These are phyloP conservation scores for Gouania willdenowi DNA, from an alignment of 2,797 vertebrate species.

Conservation along the genomic window DNA sequence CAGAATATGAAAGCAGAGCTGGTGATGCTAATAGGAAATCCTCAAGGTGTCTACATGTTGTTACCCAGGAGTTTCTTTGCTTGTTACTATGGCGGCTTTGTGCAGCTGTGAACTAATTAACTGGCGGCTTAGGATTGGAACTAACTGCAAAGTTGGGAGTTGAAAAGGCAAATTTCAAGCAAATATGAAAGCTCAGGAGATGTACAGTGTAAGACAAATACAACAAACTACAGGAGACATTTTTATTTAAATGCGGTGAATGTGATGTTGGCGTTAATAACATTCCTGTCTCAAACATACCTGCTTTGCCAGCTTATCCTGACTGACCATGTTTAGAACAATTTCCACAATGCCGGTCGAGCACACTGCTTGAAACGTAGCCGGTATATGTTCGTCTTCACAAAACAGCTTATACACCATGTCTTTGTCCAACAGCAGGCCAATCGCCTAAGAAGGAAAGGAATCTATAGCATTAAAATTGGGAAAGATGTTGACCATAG, in stretches of 20 bases:
- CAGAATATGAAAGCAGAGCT: constrained; percentile 18
- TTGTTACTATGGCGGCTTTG: constrained; percentile 31
- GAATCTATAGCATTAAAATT: too few species aligned
- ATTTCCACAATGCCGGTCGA: constrained; percentile 28
- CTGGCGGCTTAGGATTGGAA: constrained; percentile 10
- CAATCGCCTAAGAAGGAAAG: constrained; percentile 43
- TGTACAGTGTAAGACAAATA: background rate
- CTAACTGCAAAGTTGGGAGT: constrained; percentile 8
- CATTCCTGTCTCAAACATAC: constrained; percentile 23
- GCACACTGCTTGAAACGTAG: constrained; percentile 43
- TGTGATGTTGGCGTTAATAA: constrained; percentile 2
- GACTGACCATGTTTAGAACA: constrained; percentile 55
- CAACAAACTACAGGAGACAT: too few species aligned
- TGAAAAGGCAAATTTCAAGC: constrained; percentile 3
- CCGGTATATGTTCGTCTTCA: constrained; percentile 14
- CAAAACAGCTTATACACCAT: constrained; percentile 51
- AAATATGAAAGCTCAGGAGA: background rate
- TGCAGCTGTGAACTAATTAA: constrained; percentile 13
- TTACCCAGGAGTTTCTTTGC: constrained; percentile 4
- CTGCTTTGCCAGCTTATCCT: constrained; percentile 61
- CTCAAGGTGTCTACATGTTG: constrained; percentile 16
- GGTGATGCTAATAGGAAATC: constrained; percentile 30
- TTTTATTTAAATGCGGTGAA: background rate
- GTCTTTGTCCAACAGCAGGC: constrained; percentile 44
- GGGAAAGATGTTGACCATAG: too few species aligned